Percentiles rank a stretch among this genome's conserved stretches.
Conservation (phyloP, 1,140 invertebrate species). For the Drosophila saltans region DNA sequence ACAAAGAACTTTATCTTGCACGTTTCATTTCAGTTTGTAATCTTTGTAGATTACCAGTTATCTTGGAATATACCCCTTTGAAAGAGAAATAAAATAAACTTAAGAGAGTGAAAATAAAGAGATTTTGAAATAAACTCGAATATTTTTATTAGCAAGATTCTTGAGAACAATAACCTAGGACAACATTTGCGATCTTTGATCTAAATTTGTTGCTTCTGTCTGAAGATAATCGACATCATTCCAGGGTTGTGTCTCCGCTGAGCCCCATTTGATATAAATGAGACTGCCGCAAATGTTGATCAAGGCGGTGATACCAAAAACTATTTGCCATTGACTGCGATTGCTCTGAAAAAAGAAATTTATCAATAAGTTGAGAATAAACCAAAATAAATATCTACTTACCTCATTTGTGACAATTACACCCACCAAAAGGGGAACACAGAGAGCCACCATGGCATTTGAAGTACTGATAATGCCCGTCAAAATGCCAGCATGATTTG, state of each 20-base stretch:
- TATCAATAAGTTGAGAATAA: neutral
- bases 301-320: conserved; percentile 64
- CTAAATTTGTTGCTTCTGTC: neutral
- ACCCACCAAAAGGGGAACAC: conserved; percentile 87
- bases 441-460: conserved; percentile 88
- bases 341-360: conserved; percentile 86
- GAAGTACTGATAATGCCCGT: conserved; percentile 88
- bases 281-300: conserved; percentile 65
- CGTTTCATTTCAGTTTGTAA: neutral
- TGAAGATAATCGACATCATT: conserved; percentile 89
- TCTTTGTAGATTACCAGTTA: neutral
- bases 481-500: conserved; percentile 89
- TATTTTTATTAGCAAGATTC: neutral
- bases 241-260: conserved; percentile 92
- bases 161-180: neutral
- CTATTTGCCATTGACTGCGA: conserved; percentile 89
- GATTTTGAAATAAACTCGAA: neutral
- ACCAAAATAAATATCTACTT: conserved; percentile 13
- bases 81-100: neutral
- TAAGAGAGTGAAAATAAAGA: neutral
- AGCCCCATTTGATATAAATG: conserved; percentile 85
- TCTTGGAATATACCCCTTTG: neutral
- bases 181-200: neutral
- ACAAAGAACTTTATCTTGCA: neutral
- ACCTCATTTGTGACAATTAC: conserved; percentile 87